These are phyloP conservation scores for Halcyon smyrnensis DNA, from an alignment of 2,797 vertebrate species.

Conservation along the genomic window DNA sequence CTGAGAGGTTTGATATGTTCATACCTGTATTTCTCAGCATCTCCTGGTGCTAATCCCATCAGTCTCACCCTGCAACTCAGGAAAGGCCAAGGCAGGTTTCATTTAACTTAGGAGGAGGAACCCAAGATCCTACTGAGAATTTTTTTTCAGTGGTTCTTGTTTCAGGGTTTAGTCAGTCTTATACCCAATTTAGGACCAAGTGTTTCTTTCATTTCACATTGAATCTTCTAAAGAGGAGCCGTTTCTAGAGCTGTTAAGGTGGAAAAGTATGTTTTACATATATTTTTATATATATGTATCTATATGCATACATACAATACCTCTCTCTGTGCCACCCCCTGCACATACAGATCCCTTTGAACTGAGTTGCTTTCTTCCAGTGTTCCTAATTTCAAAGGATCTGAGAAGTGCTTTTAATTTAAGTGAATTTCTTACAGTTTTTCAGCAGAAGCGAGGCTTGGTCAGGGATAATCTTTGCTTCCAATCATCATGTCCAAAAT, in stretches of 20 bases:
- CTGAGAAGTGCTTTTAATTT: background rate
- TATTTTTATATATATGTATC: background rate
- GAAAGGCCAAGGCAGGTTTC: background rate
- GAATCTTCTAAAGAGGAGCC: background rate
- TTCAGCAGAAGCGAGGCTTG: background rate
- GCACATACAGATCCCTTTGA: background rate
- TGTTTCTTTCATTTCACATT: background rate
- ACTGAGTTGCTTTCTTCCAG: background rate
- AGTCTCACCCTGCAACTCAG: background rate
- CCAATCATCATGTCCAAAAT: background rate
- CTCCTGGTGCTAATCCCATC: background rate
- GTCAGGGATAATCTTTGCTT: background rate
- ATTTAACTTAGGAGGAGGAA: background rate
- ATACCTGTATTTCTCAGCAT: background rate
- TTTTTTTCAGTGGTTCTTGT: background rate
- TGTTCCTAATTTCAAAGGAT: background rate
- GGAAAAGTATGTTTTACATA: background rate
- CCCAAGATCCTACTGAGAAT: background rate
- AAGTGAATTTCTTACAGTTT: background rate
- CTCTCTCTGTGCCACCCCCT: background rate
- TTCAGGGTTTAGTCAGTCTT: background rate
- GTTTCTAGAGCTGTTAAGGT: background rate
- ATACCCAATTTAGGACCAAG: background rate
- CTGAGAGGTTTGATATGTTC: background rate
- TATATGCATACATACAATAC: background rate